A percentile compares a stretch with the other conserved stretches of the same genome.
phyloP scores from a whole-genome alignment of 2,888 invertebrate species.

The Napeogenes sylphis region DNA sequence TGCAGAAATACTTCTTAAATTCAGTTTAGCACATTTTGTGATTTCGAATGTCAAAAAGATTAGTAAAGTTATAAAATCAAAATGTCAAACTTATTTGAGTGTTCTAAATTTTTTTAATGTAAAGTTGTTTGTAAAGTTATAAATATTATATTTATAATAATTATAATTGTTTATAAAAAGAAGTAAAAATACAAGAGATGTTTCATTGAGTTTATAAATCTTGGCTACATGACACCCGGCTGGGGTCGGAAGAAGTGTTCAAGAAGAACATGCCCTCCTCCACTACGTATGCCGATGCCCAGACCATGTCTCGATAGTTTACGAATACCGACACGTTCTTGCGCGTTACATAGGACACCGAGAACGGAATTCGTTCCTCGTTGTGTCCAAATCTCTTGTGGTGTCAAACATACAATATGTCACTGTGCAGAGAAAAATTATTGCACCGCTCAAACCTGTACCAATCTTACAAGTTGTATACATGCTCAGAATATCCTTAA shows the following conservation, averaged over 20 bases:
- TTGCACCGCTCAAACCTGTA: conserved; percentile 21
- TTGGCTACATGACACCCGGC: conserved; percentile 18
- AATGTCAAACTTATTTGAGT: too few species aligned
- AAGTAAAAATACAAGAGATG: not conserved
- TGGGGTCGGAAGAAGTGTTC: conserved; percentile 15
- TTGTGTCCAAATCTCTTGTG: conserved; percentile 6
- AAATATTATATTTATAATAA: too few species aligned
- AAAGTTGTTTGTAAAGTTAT: too few species aligned
- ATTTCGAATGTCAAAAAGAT: too few species aligned
- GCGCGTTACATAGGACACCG: not conserved
- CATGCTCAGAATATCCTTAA: not conserved
- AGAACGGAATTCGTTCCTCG: not conserved
- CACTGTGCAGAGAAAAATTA: conserved; percentile 20
- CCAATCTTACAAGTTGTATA: conserved; percentile 14
- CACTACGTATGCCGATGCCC: conserved; percentile 17
- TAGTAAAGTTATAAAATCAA: too few species aligned
- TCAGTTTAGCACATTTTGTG: too few species aligned
- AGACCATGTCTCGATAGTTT: conserved; percentile 31
- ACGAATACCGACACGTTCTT: conserved; percentile 12
- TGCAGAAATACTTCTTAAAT: too few species aligned
- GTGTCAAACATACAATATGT: conserved; percentile 13
- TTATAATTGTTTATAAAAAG: too few species aligned
- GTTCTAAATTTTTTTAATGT: too few species aligned
- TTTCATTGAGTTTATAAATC: not conserved
- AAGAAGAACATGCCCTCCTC: conserved; percentile 8